Evolutionary conservation across 2,888 invertebrate genomes (phyloP), one percentile per base, ranked within the genome.

Genomic region (Tuberolachnus salignus): DNA sequence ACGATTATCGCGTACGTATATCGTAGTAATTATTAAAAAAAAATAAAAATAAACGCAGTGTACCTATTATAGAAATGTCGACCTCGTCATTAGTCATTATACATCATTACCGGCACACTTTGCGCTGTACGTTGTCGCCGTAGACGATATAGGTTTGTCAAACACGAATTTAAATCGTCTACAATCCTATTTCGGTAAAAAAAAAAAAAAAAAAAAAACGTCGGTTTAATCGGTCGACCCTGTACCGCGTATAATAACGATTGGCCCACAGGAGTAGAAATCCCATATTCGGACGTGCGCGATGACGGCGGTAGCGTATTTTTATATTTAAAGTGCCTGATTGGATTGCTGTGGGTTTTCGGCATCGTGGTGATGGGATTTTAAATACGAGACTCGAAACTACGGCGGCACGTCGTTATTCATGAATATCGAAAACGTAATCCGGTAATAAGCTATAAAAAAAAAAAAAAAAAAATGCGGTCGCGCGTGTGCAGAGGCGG

Each of bases 241-340:
- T 57, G 57, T 71, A 57, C 3, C 44, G 11, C 46, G 57, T 71
- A 57, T 19, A 42, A 42, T 63, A 8, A 21, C 16, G 16, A 23
- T 46, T 19, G 44, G 74, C 64, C 74, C 74, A 64, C 74, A 74
- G 72, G 72, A 73, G 72, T 73, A 46, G 72, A 73, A 73, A 49
- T 1, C 23, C n/a, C 23, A 21, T 16, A 23, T 46, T 44, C 19
- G 14, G 8, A 55, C 21, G 16, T 23, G 23, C n/a, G 71, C 57
- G n/a, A 42, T 42, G 53, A n/a, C 34, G 55, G 26, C 34, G 19
- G 64, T 55, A 55, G 19, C 42, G 34, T 34, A n/a, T 26, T 61
- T 61, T 10, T 61, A 34, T 14, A 14, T 46, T 13, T 46, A 14
- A 13, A 46, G 46, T 6, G n/a, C 16, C 66, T 10, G 67, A 51